A percentile compares a stretch with the other conserved stretches of the same genome.
Conservation (phyloP, 2,888 invertebrate genomes). For the Pseudanteris insignis region DNA sequence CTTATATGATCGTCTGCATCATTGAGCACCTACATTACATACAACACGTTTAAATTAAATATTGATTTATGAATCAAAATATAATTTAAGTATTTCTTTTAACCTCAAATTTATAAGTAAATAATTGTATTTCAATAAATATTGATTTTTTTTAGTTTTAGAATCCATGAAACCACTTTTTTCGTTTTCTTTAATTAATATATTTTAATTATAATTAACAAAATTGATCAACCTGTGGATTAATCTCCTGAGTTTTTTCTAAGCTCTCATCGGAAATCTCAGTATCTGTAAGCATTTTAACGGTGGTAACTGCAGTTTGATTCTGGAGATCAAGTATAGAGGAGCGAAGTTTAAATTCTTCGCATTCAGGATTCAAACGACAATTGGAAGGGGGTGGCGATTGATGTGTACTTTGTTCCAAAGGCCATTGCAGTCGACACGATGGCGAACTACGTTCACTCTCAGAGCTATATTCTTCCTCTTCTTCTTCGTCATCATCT, state of each 20-base stretch:
- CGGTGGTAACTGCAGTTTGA: constrained; percentile 22
- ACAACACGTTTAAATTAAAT: too few species aligned
- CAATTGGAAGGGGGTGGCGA: constrained; percentile 46
- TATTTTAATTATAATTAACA: too few species aligned
- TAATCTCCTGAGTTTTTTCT: constrained; percentile 26
- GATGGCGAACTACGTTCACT: constrained; percentile 53
- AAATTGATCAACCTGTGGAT: constrained; percentile 38
- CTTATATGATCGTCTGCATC: constrained; percentile 36
- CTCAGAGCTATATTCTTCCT: constrained; percentile 60
- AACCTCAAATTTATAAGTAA: too few species aligned
- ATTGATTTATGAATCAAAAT: too few species aligned
- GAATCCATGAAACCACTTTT: too few species aligned
- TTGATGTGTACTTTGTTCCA: constrained; percentile 17
- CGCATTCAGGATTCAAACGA: constrained; percentile 62
- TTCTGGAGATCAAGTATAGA: constrained; percentile 20
- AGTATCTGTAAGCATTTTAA: constrained; percentile 6
- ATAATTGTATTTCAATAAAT: not conserved
- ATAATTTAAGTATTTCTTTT: too few species aligned
- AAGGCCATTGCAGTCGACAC: constrained; percentile 52
- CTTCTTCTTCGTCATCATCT: constrained; percentile 58
- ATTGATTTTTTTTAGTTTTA: too few species aligned
- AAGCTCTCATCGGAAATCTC: constrained; percentile 23
- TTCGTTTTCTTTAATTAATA: too few species aligned
- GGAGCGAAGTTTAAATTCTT: constrained; percentile 57
- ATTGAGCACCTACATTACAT: constrained; percentile 25